Conservation (phyloP, 2,797 vertebrate genomes). For the Neosilurus mollespiculum region DNA sequence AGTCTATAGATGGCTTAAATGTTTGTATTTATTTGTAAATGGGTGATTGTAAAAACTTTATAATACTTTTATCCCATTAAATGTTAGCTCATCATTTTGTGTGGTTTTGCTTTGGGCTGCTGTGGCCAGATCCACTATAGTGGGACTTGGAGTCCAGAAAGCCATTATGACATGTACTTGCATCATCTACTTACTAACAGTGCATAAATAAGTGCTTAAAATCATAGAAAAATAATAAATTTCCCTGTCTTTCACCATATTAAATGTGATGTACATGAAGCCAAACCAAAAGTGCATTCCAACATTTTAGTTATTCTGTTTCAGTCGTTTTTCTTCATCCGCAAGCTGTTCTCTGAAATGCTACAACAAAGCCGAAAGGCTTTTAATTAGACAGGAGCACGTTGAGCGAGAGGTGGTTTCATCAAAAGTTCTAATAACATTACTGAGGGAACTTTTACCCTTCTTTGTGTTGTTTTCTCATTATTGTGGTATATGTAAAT, state of each 20-base stretch:
- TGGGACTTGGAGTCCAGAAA: slow-evolving; percentile 59
- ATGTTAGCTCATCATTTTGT: background rate
- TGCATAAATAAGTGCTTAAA: slow-evolving; percentile 54
- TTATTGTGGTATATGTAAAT: slow-evolving; percentile 60
- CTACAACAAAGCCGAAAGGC: slow-evolving; percentile 66
- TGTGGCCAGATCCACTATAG: background rate
- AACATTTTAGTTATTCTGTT: slow-evolving; percentile 5
- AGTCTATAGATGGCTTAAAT: background rate
- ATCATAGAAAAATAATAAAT: slow-evolving; percentile 60
- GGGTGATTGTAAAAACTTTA: background rate
- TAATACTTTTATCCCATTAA: background rate
- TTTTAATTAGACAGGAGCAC: slow-evolving; percentile 72
- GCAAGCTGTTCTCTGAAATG: slow-evolving; percentile 61
- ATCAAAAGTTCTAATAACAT: slow-evolving; percentile 55
- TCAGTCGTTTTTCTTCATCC: slow-evolving; percentile 60
- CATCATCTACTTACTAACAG: slow-evolving; percentile 35
- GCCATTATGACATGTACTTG: slow-evolving; percentile 32
- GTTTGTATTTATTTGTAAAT: background rate
- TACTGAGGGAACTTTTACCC: slow-evolving; percentile 57
- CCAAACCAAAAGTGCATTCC: slow-evolving; percentile 52
- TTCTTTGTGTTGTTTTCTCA: slow-evolving; percentile 61
- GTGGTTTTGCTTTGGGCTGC: background rate
- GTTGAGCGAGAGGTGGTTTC: slow-evolving; percentile 52
- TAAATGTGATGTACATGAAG: slow-evolving; percentile 64
- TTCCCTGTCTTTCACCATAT: slow-evolving; percentile 64